Base-by-base conservation (phyloP, 1,140 invertebrate genomes). In the Thaumetopoea pityocampa region DNA sequence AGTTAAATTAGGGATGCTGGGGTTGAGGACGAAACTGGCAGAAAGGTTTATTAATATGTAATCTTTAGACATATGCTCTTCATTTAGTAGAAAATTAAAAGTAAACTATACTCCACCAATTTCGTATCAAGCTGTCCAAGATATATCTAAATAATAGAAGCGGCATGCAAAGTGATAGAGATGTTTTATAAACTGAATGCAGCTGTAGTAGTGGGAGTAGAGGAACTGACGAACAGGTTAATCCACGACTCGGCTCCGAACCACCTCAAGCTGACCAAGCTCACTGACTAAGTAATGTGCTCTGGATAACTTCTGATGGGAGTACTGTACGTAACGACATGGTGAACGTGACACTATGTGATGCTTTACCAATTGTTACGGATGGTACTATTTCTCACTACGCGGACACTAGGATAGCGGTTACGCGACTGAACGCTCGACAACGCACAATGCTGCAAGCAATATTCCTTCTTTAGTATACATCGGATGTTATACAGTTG, bases 161-260 rank as follows among this genome's bases (percentile, higher is more conserved):
- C 77, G 56, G 64, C 79, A 83, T 83, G 79, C 79, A 76, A 65
- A 81, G 73, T 79, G 74, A 67, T 48, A 83, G 71, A 77, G 50
- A 69, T 58, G 68, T 53, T 66, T 57, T 70, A 63, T 67, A 63
- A 60, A 73, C 61, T 64, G 74, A 78, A 67, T 83, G 72, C 52
- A 70, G 56, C 56, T 74, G 73, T 79, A 67, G 54, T 61, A 73
- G 67, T 79, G 67, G 67, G 69, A 72, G 64, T 67, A 67, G 52
- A 73, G 68, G 62, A 78, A 67, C 56, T 59, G 64, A 78, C 67
- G 65, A 64, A 63, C 40, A 65, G 66, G 56, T 55, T 67, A 67
- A 66, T 56, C 62, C 79, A 63, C 70, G 72, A 67, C 63, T 66
- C 68, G 61, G 62, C 55, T 65, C 54, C 38, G 61, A 69, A 67